These are phyloP conservation scores for Ctenicera cuprea DNA, from an alignment of 2,888 invertebrate genomes.

Conservation along the genomic window DNA sequence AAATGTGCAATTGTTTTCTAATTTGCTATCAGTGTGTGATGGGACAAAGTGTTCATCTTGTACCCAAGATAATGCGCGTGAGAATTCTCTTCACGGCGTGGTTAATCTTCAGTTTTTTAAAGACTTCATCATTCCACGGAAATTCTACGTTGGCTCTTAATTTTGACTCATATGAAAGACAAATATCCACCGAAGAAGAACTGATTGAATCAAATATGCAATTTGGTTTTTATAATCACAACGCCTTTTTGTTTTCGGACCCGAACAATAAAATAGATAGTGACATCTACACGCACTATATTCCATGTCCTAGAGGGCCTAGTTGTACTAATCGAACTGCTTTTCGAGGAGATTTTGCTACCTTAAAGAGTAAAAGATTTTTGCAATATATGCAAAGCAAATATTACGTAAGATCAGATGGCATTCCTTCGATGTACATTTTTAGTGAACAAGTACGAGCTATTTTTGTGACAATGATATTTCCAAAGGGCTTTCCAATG, in stretches of 20 bases:
- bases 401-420: slow-evolving; percentile 10
- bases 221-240: slow-evolving; percentile 20
- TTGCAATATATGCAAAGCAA: slow-evolving; percentile 21
- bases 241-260: slow-evolving; percentile 1
- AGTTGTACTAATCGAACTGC: slow-evolving; percentile 23
- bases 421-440: slow-evolving; percentile 32
- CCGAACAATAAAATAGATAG: not conserved
- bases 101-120: slow-evolving; percentile 9
- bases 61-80: slow-evolving; percentile 3
- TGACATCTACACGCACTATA: slow-evolving; percentile 20
- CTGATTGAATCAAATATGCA: slow-evolving; percentile 36
- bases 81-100: slow-evolving; percentile 26
- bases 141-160: slow-evolving; percentile 41
- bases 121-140: slow-evolving; percentile 40
- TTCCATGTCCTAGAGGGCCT: not conserved
- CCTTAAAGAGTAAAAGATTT: slow-evolving; percentile 20
- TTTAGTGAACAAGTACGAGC: slow-evolving; percentile 5
- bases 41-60: not conserved
- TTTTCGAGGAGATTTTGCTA: slow-evolving; percentile 27
- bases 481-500: slow-evolving; percentile 44
- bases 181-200: slow-evolving; percentile 45
- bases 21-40: not conserved
- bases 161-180: slow-evolving; percentile 35
- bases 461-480: slow-evolving; percentile 28
- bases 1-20: not conserved